These are phyloP conservation scores for Argopecten irradians DNA, from an alignment of 1,140 invertebrate species.

Conservation along the genomic window DNA sequence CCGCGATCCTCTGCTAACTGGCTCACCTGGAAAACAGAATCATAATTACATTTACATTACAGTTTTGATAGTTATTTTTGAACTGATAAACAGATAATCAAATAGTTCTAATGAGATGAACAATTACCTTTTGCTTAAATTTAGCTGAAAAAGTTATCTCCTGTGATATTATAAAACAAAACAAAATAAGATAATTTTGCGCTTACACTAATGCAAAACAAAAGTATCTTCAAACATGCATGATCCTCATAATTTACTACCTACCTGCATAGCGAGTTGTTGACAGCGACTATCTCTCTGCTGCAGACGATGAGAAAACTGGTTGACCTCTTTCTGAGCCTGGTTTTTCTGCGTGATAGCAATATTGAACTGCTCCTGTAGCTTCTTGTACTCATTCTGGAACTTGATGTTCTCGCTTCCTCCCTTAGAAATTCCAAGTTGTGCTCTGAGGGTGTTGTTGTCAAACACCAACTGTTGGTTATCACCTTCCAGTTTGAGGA, in stretches of 20 bases:
- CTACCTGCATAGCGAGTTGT: slow-evolving; percentile 85
- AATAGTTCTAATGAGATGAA: neutral
- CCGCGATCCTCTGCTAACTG: slow-evolving; percentile 73
- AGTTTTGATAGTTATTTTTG: neutral
- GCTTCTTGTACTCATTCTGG: slow-evolving; percentile 63
- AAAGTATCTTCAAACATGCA: too few relatives aligned
- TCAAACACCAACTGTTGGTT: slow-evolving; percentile 67
- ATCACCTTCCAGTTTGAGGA: slow-evolving; percentile 53
- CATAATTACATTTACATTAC: neutral
- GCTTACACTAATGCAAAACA: too few relatives aligned
- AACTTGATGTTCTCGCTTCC: slow-evolving; percentile 58
- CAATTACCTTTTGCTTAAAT: too few relatives aligned
- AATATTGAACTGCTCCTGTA: slow-evolving; percentile 66
- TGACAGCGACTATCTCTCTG: slow-evolving; percentile 92
- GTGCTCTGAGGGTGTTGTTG: slow-evolving; percentile 62
- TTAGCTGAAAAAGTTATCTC: too few relatives aligned
- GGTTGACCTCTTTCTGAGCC: slow-evolving; percentile 83
- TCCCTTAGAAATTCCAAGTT: slow-evolving; percentile 54
- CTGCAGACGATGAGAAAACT: slow-evolving; percentile 90
- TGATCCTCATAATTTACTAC: too few relatives aligned
- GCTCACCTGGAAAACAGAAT: slow-evolving; percentile 58
- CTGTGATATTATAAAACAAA: too few relatives aligned
- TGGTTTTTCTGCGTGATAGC: slow-evolving; percentile 73
- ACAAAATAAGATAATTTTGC: too few relatives aligned
- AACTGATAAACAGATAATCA: neutral